Conservation (phyloP, 2,797 vertebrate species). For the Strix occidentalis region DNA sequence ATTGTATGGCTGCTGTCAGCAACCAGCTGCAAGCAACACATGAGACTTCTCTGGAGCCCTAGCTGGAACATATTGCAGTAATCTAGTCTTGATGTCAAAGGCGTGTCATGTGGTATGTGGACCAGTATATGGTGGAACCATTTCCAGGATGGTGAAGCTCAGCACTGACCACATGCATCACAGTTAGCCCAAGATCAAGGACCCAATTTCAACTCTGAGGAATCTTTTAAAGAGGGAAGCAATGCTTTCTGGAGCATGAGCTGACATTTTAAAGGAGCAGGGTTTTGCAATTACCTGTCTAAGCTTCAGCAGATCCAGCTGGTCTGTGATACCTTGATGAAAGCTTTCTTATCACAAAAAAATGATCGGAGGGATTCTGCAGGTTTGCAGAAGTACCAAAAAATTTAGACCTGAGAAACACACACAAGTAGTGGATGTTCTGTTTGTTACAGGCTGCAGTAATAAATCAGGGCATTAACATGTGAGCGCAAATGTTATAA, state of each 20-base stretch:
- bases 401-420: not conserved
- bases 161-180: not conserved
- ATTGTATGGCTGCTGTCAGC: not conserved
- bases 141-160: not conserved
- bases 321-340: not conserved
- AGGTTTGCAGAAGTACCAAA: not conserved
- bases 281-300: not conserved
- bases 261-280: not conserved
- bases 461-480: not conserved
- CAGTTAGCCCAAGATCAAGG: not conserved
- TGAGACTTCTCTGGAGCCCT: not conserved
- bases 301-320: not conserved
- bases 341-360: not conserved
- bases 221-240: not conserved
- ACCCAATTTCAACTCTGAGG: not conserved
- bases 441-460: not conserved
- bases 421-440: not conserved
- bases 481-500: not conserved
- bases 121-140: accelerated
- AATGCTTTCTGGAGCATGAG: not conserved
- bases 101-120: accelerated
- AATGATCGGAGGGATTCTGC: accelerated
- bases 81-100: not conserved
- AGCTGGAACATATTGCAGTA: not conserved
- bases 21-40: not conserved